Percentiles rank a stretch among this genome's conserved stretches.
These are phyloP conservation scores for Formica selysi DNA, from an alignment of 1,140 invertebrate species.

Conservation along the genomic window DNA sequence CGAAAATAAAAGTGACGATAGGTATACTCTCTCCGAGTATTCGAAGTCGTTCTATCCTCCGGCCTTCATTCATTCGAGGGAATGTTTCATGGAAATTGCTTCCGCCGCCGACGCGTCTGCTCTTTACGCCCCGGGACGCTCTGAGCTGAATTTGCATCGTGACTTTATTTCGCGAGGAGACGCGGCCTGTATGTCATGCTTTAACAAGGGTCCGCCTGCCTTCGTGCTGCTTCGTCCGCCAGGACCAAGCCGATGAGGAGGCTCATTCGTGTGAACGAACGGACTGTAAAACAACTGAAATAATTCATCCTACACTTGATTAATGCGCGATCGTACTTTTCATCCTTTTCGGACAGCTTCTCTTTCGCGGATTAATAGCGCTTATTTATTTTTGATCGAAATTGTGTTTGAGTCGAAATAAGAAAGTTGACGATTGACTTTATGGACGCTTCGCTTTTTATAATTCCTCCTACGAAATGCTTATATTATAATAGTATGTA, in stretches of 20 bases:
- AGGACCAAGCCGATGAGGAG: slow-evolving; percentile 32
- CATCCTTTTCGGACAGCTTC: slow-evolving; percentile 4
- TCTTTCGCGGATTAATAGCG: slow-evolving; percentile 3
- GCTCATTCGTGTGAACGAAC: slow-evolving; percentile 39
- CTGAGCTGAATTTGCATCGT: slow-evolving; percentile 72
- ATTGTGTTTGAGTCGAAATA: not conserved
- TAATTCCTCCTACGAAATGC: not conserved
- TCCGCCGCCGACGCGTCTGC: slow-evolving; percentile 69
- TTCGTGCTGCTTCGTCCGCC: slow-evolving; percentile 9
- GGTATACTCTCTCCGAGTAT: slow-evolving; percentile 42
- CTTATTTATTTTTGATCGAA: slow-evolving; percentile 49
- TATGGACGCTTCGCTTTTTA: slow-evolving; percentile 18
- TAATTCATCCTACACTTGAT: slow-evolving; percentile 37
- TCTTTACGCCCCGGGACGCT: slow-evolving; percentile 71
- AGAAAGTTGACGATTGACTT: slow-evolving; percentile 4
- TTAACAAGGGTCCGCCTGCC: slow-evolving; percentile 55
- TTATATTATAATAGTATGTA: slow-evolving; percentile 17
- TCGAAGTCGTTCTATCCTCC: slow-evolving; percentile 62
- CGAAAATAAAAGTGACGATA: slow-evolving; percentile 60
- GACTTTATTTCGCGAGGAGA: slow-evolving; percentile 71
- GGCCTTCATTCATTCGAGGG: slow-evolving; percentile 72
- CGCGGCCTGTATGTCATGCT: slow-evolving; percentile 64
- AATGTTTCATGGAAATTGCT: slow-evolving; percentile 78
- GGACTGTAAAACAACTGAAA: slow-evolving; percentile 48
- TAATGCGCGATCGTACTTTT: slow-evolving; percentile 50